These are phyloP conservation scores for Lacanobia oleracea DNA, from an alignment of 2,888 invertebrate species.

Conservation along the genomic window DNA sequence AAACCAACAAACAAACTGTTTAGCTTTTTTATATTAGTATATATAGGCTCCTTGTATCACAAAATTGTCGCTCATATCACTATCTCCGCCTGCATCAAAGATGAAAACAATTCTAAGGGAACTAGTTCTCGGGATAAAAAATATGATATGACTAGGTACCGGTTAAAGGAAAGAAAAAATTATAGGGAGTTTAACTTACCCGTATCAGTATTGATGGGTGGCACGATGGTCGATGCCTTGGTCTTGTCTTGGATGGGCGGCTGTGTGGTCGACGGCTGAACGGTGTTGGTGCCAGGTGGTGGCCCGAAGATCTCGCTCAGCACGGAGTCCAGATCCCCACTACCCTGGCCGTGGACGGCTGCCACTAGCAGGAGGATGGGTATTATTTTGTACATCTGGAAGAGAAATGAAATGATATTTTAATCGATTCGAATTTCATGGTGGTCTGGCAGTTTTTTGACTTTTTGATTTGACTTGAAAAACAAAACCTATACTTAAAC, in stretches of 20 bases:
- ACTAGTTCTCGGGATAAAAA: no score
- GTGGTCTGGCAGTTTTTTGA: no score
- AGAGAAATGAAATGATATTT: not conserved
- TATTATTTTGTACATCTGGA: constrained; percentile 74
- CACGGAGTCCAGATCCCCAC: constrained; percentile 80
- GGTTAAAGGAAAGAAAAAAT: no score
- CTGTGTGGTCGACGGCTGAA: not conserved
- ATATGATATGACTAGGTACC: no score
- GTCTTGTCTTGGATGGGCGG: constrained; percentile 30
- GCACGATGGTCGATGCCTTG: constrained; percentile 54
- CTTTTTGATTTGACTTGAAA: no score
- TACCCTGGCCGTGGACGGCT: constrained; percentile 64
- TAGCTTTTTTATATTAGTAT: no score
- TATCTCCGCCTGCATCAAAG: no score
- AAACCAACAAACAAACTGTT: no score
- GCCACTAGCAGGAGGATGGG: constrained; percentile 69
- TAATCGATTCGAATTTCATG: not conserved
- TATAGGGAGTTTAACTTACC: constrained; percentile 14
- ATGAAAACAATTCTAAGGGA: no score
- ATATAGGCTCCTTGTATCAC: no score
- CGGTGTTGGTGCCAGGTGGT: constrained; percentile 52
- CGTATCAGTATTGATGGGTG: constrained; percentile 36
- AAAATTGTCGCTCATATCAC: no score
- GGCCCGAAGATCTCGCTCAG: constrained; percentile 80
- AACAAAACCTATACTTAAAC: no score